Evolutionary conservation across 1,140 invertebrate species (phyloP), one percentile per base, ranked within the genome.

Genomic region (Trichogramma pretiosum): DNA sequence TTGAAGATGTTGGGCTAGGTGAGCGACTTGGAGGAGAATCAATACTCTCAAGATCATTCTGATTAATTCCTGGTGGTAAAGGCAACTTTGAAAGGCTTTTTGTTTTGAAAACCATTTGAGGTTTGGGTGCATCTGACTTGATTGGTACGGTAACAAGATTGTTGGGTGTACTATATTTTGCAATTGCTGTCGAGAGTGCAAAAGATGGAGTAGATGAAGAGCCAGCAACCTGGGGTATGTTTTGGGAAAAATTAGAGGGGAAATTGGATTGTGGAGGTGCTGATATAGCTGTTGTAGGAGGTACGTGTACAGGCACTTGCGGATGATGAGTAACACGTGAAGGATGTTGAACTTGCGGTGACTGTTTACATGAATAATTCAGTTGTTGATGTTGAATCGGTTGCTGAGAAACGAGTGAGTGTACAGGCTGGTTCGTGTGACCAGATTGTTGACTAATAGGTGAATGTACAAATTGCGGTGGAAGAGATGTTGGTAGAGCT

Each of bases 41-140:
- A 47, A 82, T 83, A 36, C 73, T 81, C 55, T 84, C 81, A n/a
- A 86, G 65, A 53, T 89, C 86, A 49, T 82, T 82, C 16, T 82
- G 79, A 70, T 84, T 80, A 40, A 87, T 87, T 13, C 86, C 87
- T n/a, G 87, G 87, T 24, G 87, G 87, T 74, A 91, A 77, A 4
- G 87, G 88, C 51, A 91, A 63, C 48, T 81, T 82, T 3, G 84
- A 83, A 17, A 88, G 67, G 55, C 77, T 81, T 54, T 79, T 80
- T n/a, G 76, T 78, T 54, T 78, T 80, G 16, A 71, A 71, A 14
- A 68, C 56, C 5, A 67, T 62, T 4, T 65, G 67, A 10, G 64
- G 62, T 18, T 67, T 68, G 0, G 68, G 64, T 11, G 64, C 58
- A 53, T 70, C 66, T 13, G 65, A 55, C 5, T 28, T 28, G 1